Base-by-base conservation (phyloP, 2,113 vertebrate genomes). In the Heterochromis multidens region DNA sequence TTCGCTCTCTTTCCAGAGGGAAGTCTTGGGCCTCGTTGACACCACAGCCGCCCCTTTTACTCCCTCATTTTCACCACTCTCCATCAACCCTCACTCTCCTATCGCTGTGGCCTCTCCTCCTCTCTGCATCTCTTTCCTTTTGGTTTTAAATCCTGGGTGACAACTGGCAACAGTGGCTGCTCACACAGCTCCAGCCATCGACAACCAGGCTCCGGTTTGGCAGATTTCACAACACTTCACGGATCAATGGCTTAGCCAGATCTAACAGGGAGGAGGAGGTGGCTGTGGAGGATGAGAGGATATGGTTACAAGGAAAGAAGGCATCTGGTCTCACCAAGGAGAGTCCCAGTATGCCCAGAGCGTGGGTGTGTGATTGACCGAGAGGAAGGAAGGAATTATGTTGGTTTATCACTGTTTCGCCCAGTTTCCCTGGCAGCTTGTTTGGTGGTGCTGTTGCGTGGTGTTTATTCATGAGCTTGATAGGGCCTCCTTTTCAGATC, bases 1-100 rank as follows among this genome's bases (percentile, higher is more conserved):
- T 95, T 96, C 95, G 92, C 91, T 85, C 90, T 93, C 89, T 79
- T 92, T 94, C 91, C 90, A 92, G 92, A 87, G 81, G 78, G 82
- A 70, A 80, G 35, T 80, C 88, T 88, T 90, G 85, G 88, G 92
- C 83, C 93, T 95, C 90, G 92, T 94, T 95, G 95, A 95, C 94
- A 94, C 72, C 82, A 9, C 52, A 61, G 88, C 85, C 82, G 84
- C 84, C 57, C 92, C 58, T 81, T 74, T 89, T 74, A 46, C 83
- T 62, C 80, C 82, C 11, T 67, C 61, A 0, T 77, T 67, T 67
- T 83, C 49, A 21, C 74, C 79, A 33, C 84, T 52, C 78, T 82
- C 35, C 84, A 78, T 65, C 74, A 33, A 2, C 76, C 25, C 56
- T 1, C 7, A 16, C 67, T 72, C 86, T 83, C 49, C 60, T n/a